Conservation (phyloP, 2,888 invertebrate genomes). For the Scrobipalpa atriplicella region DNA sequence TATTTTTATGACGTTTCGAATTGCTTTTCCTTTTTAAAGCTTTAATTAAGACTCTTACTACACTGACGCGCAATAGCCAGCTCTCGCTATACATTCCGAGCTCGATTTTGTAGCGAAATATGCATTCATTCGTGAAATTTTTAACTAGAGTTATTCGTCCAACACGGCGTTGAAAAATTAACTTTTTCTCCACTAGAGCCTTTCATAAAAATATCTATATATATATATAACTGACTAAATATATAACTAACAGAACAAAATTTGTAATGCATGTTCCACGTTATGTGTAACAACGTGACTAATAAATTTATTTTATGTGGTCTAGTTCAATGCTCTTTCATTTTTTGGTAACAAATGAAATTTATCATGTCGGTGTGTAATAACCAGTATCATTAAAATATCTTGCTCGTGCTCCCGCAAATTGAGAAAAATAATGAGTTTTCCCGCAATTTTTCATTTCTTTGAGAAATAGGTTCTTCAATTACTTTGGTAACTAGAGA, state of each 20-base stretch:
- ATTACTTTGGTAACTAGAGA: conserved; percentile 21
- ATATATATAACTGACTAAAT: too few relatives aligned
- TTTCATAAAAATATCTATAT: conserved; percentile 3
- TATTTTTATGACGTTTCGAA: conserved; percentile 4
- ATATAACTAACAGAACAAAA: neutral
- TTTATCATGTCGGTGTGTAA: conserved; percentile 15
- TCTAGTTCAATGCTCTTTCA: neutral
- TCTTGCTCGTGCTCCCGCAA: conserved; percentile 20
- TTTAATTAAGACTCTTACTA: conserved; percentile 2
- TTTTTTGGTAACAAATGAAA: neutral
- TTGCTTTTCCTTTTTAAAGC: conserved; percentile 4
- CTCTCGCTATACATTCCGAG: neutral
- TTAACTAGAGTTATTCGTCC: conserved; percentile 14
- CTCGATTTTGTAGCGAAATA: neutral
- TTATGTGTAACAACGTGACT: neutral
- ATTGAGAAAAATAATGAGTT: conserved; percentile 25
- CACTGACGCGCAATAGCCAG: conserved; percentile 1
- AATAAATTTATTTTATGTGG: neutral
- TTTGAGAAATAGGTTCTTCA: conserved; percentile 2
- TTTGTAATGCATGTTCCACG: neutral
- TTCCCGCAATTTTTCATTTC: conserved; percentile 20
- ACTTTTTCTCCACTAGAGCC: conserved; percentile 5
- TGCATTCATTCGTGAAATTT: conserved; percentile 14
- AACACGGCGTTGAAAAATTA: neutral
- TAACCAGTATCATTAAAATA: conserved; percentile 17